Evolutionary conservation across 2,888 invertebrate species (phyloP).

Genomic region (Harmothoe impar): DNA sequence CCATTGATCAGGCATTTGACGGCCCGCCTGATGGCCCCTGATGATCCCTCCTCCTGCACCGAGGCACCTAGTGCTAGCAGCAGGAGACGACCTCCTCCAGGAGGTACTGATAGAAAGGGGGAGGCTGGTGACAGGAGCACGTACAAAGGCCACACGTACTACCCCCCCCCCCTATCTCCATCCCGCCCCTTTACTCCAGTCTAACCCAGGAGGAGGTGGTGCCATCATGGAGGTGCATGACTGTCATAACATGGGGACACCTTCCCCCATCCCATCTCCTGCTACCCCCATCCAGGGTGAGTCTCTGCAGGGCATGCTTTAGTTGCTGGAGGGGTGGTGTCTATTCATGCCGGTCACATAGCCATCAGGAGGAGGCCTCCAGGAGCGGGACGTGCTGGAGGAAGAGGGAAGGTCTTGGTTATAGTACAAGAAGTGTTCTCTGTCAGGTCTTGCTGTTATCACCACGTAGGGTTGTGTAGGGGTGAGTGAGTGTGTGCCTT

Average conservation of each 20-base stretch:
- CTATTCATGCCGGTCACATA: slow-evolving; percentile 7
- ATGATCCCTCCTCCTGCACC: neutral
- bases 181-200: neutral
- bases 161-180: neutral
- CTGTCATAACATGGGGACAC: slow-evolving; percentile 41
- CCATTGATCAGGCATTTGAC: slow-evolving; percentile 34
- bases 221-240: neutral
- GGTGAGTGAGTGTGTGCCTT: neutral
- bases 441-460: too few species aligned
- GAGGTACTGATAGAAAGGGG: neutral
- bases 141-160: neutral
- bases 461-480: neutral
- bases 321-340: neutral
- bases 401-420: neutral
- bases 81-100: neutral
- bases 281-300: neutral
- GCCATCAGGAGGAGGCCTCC: slow-evolving; percentile 1
- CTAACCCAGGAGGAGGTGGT: neutral
- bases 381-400: slow-evolving; percentile 6
- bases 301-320: neutral
- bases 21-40: slow-evolving; percentile 26
- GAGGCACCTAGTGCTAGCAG: neutral
- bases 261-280: neutral
- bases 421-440: too few species aligned
- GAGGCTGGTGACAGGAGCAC: slow-evolving; percentile 34